A percentile compares a stretch with the other conserved stretches of the same genome.
phyloP scores from a whole-genome alignment of 2,113 vertebrate species.

The Daphoenositta chrysoptera region DNA sequence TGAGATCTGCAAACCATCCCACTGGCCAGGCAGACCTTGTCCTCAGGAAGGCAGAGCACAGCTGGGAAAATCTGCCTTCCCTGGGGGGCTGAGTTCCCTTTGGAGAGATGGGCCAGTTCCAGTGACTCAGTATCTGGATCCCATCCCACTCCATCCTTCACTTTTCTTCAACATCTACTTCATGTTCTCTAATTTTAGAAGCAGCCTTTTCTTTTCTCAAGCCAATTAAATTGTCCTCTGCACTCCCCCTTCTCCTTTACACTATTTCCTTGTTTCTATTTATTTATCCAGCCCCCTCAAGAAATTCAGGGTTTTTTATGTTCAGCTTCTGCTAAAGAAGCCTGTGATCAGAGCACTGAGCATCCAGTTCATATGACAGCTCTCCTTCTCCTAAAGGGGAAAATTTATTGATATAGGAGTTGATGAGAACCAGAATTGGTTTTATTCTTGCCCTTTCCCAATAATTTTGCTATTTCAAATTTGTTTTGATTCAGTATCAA shows the following conservation, averaged over 20 bases:
- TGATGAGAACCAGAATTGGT: neutral
- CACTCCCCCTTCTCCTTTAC: neutral
- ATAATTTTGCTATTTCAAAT: neutral
- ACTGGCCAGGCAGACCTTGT: neutral
- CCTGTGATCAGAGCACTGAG: neutral
- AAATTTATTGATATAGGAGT: neutral
- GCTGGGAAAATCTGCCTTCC: neutral
- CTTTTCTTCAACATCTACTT: neutral
- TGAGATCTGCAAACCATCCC: neutral
- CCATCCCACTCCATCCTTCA: neutral
- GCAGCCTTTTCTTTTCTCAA: neutral
- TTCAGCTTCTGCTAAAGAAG: neutral
- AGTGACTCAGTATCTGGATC: neutral
- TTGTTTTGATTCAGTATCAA: neutral
- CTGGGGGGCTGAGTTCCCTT: neutral
- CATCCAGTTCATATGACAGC: neutral
- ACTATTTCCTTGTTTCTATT: neutral
- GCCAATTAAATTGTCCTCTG: neutral
- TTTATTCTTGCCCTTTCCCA: neutral
- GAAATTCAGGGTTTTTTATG: neutral
- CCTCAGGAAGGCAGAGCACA: neutral
- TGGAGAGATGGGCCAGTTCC: neutral
- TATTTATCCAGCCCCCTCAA: neutral
- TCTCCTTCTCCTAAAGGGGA: neutral
- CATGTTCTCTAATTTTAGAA: neutral